Evolutionary conservation across 2,888 invertebrate genomes (phyloP), one percentile per base, ranked within the genome.

Genomic region (Aspidapion aeneum): DNA sequence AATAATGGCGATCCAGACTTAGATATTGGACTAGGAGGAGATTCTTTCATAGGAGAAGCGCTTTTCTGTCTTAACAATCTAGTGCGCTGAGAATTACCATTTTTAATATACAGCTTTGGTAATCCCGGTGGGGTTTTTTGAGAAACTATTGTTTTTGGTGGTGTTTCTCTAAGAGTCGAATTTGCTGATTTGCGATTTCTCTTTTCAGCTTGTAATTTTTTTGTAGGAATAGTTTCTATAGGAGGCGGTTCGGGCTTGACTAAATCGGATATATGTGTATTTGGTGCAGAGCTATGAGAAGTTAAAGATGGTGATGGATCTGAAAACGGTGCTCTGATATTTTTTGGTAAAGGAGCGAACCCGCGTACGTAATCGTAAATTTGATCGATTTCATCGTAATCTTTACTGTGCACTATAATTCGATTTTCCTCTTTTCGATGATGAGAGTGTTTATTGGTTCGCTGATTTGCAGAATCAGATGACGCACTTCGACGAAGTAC

Each of bases 311-410:
- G 77, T 74, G 83, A 69, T 72, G 81, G 72, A 77, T 82, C 78
- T 72, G 78, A 81, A 73, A 87, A 89, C 0, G 88, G 87, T 1
- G 88, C 86, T 73, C 88, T 85, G 20, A 90, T 86, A 74, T 87
- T 91, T 78, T 93, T 93, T 2, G 96, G 94, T 21, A 94, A 84
- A 1, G 94, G 94, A 58, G 95, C 95, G 71, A 96, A 91, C 1
- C 96, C 96, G 67, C 96, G 85, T 0, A 97, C 95, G 78, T 96
- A 97, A 77, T 96, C 95, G 78, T 97, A 97, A 69, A 97, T 94
- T 80, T 96, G 94, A 83, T 97, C 96, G 71, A 97, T 95, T 81
- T 97, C 96, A 72, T 96, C 94, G 80, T 96, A 95, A 74, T 95
- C 94, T 77, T 93, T 93, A 22, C 89, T 85, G 66, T 80, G 81